Evolutionary conservation across 2,888 invertebrate species (phyloP), one percentile per base, ranked within the genome.

Genomic region (Drosophila histrio): DNA sequence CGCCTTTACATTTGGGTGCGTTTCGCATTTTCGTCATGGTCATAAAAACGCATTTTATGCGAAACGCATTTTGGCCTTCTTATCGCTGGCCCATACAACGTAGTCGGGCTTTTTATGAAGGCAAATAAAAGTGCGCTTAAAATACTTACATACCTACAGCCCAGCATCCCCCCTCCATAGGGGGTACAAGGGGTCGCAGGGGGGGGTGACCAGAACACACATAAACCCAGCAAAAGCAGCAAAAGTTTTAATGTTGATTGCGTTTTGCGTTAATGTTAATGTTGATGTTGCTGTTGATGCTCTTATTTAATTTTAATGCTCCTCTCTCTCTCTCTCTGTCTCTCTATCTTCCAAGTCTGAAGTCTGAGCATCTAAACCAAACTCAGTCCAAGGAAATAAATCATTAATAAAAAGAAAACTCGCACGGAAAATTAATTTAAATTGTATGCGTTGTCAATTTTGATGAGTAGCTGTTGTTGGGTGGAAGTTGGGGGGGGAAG

Each of bases 11-110:
- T 63, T 67, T 74, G 77, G 74, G 86, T 74, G 80, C 75, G 78
- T 63, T 75, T 81, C 80, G 84, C 67, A 70, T 74, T 88, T 87
- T 89, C 89, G 87, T 89, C 86, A 87, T 74, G 87, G 90, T 79
- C 87, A 89, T 89, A 89, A 89, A 89, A 89, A 85, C 85, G 84
- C 86, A 87, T 85, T 85, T 85, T 84, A 84, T 85, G 82, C 83
- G 85, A 84, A 87, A 87, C 83, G 83, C 87, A 86, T 83, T 86
- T 86, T 75, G 62, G 76, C 71, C 74, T 56, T 75, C 74, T 74
- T 76, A 77, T 76, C 75, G 75, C 64, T 64, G 68, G 76, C 71
- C 73, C 73, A 70, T 74, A 74, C 72, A 74, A 72, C 66, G 61
- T 71, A 53, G 57, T 59, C 61, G 70, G 52, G 47, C 75, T 75